These are phyloP conservation scores for Argentina silus DNA, from an alignment of 2,797 vertebrate species.

Conservation along the genomic window DNA sequence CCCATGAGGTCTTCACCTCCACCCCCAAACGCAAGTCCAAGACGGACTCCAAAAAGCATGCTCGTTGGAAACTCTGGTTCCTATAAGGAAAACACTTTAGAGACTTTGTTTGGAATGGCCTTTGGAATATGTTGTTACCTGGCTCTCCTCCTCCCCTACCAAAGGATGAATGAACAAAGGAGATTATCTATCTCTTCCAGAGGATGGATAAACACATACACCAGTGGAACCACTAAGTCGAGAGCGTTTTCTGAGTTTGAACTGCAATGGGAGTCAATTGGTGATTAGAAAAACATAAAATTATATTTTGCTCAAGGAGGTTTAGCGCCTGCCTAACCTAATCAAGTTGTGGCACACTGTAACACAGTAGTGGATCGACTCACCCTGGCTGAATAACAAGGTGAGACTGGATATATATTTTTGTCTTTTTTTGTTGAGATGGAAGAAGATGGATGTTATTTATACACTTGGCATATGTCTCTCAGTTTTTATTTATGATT, in stretches of 20 bases:
- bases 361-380: conserved; percentile 53
- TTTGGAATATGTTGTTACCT: conserved; percentile 44
- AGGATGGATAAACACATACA: conserved; percentile 43
- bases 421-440: conserved; percentile 34
- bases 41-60: conserved; percentile 98
- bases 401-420: conserved; percentile 63
- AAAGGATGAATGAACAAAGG: conserved; percentile 44
- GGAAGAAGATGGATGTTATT: conserved; percentile 32
- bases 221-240: conserved; percentile 5
- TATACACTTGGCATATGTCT: conserved; percentile 31
- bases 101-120: conserved; percentile 47
- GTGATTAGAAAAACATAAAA: conserved; percentile 42
- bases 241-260: conserved; percentile 45
- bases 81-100: conserved; percentile 79
- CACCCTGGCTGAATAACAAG: conserved; percentile 52
- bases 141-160: conserved; percentile 30
- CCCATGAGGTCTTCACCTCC: conserved; percentile 95
- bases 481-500: conserved; percentile 36
- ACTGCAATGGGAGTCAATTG: conserved; percentile 53
- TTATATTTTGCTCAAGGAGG: conserved; percentile 25
- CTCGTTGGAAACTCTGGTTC: conserved; percentile 99
- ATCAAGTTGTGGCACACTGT: conserved; percentile 58
- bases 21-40: conserved; percentile 98
- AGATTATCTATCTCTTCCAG: conserved; percentile 35
- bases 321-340: conserved; percentile 52